phyloP scores from a whole-genome alignment of 2,888 invertebrate genomes.

The Galerucella calmariensis region DNA sequence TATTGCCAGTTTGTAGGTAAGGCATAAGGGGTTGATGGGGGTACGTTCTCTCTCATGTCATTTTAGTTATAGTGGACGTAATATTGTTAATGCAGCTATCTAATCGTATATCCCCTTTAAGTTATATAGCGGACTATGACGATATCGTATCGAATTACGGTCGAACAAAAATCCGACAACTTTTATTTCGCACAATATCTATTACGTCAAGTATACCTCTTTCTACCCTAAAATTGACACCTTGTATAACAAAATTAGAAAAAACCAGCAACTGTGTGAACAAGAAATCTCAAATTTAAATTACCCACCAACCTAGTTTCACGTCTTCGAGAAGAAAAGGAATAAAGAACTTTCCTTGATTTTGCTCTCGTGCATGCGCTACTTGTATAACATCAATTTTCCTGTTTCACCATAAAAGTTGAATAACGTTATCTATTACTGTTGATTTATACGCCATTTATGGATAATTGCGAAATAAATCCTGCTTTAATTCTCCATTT shows the following conservation, averaged over 20 bases:
- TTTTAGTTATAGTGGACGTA: too few species aligned
- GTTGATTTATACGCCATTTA: not conserved
- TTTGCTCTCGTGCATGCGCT: not conserved
- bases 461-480: slow-evolving; percentile 5
- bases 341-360: slow-evolving; percentile 16
- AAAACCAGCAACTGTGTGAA: not conserved
- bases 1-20: too few species aligned
- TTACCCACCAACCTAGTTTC: slow-evolving; percentile 10
- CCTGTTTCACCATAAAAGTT: slow-evolving; percentile 26
- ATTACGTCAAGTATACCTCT: too few species aligned
- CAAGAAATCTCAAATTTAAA: not conserved
- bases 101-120: too few species aligned
- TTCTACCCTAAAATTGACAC: too few species aligned
- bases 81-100: too few species aligned
- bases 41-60: too few species aligned
- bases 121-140: too few species aligned
- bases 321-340: not conserved
- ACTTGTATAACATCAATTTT: slow-evolving; percentile 18
- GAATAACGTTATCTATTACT: slow-evolving; percentile 11
- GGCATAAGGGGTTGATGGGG: too few species aligned
- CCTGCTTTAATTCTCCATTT: slow-evolving; percentile 5
- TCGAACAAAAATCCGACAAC: too few species aligned
- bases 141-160: too few species aligned
- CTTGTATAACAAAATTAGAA: not conserved
- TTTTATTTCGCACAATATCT: too few species aligned